Conservation (phyloP, 1,140 invertebrate genomes). For the Bombus affinis region DNA sequence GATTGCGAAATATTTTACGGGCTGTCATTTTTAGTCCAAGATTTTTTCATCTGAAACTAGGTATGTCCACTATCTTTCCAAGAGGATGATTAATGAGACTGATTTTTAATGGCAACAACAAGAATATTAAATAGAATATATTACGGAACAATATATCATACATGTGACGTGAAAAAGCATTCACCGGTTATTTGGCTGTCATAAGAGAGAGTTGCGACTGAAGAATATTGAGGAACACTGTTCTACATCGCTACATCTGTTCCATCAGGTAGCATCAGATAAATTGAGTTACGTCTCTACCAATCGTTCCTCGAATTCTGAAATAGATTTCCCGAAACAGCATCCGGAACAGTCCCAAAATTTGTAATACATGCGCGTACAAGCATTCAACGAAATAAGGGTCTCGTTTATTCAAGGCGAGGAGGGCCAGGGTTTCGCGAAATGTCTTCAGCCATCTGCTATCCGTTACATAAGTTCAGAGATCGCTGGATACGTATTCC, state of each 20-base stretch:
- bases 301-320: not conserved
- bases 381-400: slow-evolving; percentile 8
- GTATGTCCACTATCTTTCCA: too few relatives aligned
- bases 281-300: not conserved
- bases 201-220: not conserved
- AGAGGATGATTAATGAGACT: too few relatives aligned
- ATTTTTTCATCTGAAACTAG: too few relatives aligned
- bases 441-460: slow-evolving; percentile 16
- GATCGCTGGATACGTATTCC: slow-evolving; percentile 2
- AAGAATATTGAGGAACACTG: not conserved
- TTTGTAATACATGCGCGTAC: slow-evolving; percentile 38
- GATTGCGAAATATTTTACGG: too few relatives aligned
- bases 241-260: not conserved
- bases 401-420: slow-evolving; percentile 6
- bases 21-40: too few relatives aligned
- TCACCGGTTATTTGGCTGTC: not conserved
- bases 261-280: not conserved
- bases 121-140: too few relatives aligned
- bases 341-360: not conserved
- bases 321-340: not conserved
- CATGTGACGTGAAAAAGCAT: not conserved
- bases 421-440: not conserved
- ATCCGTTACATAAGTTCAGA: slow-evolving; percentile 39
- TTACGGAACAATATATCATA: not conserved
- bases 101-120: too few relatives aligned